phyloP scores from a whole-genome alignment of 2,888 invertebrate species.

The Cryptus armator region DNA sequence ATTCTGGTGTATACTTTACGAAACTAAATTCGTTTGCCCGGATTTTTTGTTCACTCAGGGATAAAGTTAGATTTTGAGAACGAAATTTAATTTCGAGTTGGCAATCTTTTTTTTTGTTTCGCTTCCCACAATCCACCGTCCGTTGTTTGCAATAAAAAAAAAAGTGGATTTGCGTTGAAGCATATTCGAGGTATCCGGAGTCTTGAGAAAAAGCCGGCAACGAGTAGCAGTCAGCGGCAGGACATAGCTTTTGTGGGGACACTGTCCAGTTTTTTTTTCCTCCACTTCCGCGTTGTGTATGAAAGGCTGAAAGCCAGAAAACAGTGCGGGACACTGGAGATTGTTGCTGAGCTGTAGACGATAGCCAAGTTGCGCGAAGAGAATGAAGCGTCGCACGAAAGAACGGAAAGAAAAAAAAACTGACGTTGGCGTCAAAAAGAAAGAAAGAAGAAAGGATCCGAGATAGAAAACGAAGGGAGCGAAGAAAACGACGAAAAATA shows the following conservation, averaged over 20 bases:
- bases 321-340: conserved; percentile 6
- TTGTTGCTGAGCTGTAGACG: conserved; percentile 21
- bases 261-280: conserved; percentile 68
- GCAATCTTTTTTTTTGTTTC: neutral
- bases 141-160: neutral
- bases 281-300: conserved; percentile 22
- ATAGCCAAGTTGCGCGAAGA: conserved; percentile 40
- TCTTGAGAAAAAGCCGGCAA: conserved; percentile 24
- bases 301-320: conserved; percentile 20
- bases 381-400: conserved; percentile 52
- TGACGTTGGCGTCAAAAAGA: conserved; percentile 1
- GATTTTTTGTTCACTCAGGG: too few relatives aligned
- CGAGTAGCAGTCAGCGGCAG: conserved; percentile 1
- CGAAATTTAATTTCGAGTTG: neutral
- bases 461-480: conserved; percentile 25
- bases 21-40: too few relatives aligned
- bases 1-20: too few relatives aligned
- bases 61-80: neutral
- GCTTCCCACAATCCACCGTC: neutral
- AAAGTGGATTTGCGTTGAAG: neutral
- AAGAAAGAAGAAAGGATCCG: conserved; percentile 15
- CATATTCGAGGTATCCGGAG: conserved; percentile 20
- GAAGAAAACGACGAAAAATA: conserved; percentile 20
- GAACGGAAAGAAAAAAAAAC: conserved; percentile 17
- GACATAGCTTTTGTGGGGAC: conserved; percentile 36